Conservation (phyloP, 2,797 vertebrate genomes). For the Trachurus trachurus region DNA sequence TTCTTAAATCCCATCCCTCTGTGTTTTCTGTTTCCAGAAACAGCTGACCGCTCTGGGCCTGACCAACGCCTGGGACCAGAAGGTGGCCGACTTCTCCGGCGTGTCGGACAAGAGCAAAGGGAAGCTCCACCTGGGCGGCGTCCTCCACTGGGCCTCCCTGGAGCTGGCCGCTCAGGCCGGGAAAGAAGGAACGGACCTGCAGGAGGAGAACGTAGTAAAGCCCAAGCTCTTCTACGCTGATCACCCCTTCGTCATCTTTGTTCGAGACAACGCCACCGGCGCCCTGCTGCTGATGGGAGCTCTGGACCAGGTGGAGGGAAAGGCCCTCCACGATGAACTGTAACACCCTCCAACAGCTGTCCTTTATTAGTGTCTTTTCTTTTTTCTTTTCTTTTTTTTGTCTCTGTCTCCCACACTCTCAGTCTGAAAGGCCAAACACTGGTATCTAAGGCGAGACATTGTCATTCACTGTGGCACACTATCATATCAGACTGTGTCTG, state of each 20-base stretch:
- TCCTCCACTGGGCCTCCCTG: conserved; percentile 81
- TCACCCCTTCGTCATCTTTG: conserved; percentile 78
- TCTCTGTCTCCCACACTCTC: conserved; percentile 9
- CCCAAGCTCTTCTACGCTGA: conserved; percentile 80
- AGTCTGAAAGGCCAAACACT: conserved; percentile 39
- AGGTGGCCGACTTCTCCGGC: conserved; percentile 75
- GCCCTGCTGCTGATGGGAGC: conserved; percentile 82
- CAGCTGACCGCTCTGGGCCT: conserved; percentile 76
- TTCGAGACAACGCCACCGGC: conserved; percentile 72
- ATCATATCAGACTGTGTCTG: conserved; percentile 60
- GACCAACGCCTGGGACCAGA: conserved; percentile 74
- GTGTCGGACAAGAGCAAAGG: conserved; percentile 55
- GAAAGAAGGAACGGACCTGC: conserved; percentile 18
- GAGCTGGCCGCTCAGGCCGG: conserved; percentile 73
- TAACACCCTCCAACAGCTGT: conserved; percentile 37
- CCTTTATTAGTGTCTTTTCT: not conserved
- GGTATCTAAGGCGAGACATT: conserved; percentile 67
- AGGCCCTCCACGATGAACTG: conserved; percentile 79
- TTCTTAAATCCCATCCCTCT: conserved; percentile 10
- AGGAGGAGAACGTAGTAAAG: conserved; percentile 64
- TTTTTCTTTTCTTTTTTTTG: conserved; percentile 10
- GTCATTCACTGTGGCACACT: conserved; percentile 73
- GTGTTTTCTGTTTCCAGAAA: conserved; percentile 65
- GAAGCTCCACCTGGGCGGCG: conserved; percentile 71
- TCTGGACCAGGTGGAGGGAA: conserved; percentile 74